A percentile compares a stretch with the other conserved stretches of the same genome.
Evolutionary conservation across 2,888 invertebrate species (phyloP).

Genomic region (Periphyllus acericola): DNA sequence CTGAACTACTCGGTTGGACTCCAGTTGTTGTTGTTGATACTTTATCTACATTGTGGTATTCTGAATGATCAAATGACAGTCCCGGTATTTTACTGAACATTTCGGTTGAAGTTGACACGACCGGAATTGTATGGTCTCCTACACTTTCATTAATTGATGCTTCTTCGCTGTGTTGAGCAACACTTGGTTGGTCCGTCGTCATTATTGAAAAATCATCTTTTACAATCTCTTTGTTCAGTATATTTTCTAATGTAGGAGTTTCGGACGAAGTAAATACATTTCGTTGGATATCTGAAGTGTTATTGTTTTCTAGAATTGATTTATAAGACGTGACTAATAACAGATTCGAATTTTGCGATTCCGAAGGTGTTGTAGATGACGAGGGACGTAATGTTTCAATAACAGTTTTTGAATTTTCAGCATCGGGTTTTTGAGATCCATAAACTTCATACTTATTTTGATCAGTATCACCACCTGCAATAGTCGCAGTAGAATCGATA

Average conservation of each 20-base stretch:
- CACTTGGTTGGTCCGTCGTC: background rate
- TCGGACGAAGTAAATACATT: slow-evolving; percentile 16
- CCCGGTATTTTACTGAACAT: slow-evolving; percentile 9
- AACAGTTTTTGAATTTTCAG: slow-evolving; percentile 47
- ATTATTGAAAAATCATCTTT: background rate
- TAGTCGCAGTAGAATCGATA: slow-evolving; percentile 1
- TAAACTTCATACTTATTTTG: slow-evolving; percentile 57
- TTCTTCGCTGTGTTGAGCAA: background rate
- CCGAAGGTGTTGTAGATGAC: slow-evolving; percentile 33
- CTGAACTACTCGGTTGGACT: slow-evolving; percentile 37
- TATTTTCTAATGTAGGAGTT: background rate
- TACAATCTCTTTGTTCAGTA: background rate
- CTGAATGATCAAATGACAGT: slow-evolving; percentile 19
- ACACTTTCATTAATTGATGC: background rate
- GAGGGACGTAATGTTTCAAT: slow-evolving; percentile 54
- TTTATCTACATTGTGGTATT: background rate
- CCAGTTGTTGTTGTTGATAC: slow-evolving; percentile 1
- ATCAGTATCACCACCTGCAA: slow-evolving; percentile 48
- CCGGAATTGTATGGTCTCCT: background rate
- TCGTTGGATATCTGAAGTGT: slow-evolving; percentile 5
- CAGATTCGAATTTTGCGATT: slow-evolving; percentile 48
- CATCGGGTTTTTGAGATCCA: slow-evolving; percentile 51
- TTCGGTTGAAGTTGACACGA: background rate
- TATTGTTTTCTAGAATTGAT: slow-evolving; percentile 56
- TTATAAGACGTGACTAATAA: slow-evolving; percentile 52